Evolutionary conservation across 2,888 invertebrate genomes (phyloP), one percentile per base, ranked within the genome.

Genomic region (Dermolepida albohirtum): DNA sequence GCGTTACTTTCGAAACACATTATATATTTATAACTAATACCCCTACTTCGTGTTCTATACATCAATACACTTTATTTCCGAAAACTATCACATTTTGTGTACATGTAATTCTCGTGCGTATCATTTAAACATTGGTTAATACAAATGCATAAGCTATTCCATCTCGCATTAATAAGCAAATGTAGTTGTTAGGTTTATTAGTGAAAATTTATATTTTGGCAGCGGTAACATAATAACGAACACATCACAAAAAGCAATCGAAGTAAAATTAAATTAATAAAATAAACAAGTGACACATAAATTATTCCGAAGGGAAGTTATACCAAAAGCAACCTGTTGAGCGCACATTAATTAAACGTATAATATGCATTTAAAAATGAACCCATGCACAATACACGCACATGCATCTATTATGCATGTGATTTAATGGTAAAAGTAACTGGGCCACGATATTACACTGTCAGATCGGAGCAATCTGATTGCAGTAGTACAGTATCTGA

Each of bases 301-400:
- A 68, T 68, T 68, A 68, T 68, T 68, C 68, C 68, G 65, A 68
- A 68, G 68, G 68, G 68, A 68, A 65, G 63, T 47, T 62, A 52
- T 43, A 63, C 52, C 47, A 29, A 59, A 59, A 51, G 64, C 72
- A 70, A 72, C 72, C 70, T 72, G 72, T 72, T 72, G 70, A 71
- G 67, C 68, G 62, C 63, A 52, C 65, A 68, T 66, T 70, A 68
- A 71, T 71, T 70, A 71, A 70, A 68, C 50, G 64, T 68, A 71
- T 71, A 68, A 67, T 71, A 66, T 69, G 66, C 70, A 59, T 64
- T 59, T 69, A 69, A 67, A 69, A 65, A 66, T 69, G 62, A 68
- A 64, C 54, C 44, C 17, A 11, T 44, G 51, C 54, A 65, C 59
- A 68, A 64, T 70, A 66, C 68, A 64, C 59, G 59, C 59, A 62